Evolutionary conservation across 2,888 invertebrate species (phyloP).

Genomic region (Endotricha flammealis): DNA sequence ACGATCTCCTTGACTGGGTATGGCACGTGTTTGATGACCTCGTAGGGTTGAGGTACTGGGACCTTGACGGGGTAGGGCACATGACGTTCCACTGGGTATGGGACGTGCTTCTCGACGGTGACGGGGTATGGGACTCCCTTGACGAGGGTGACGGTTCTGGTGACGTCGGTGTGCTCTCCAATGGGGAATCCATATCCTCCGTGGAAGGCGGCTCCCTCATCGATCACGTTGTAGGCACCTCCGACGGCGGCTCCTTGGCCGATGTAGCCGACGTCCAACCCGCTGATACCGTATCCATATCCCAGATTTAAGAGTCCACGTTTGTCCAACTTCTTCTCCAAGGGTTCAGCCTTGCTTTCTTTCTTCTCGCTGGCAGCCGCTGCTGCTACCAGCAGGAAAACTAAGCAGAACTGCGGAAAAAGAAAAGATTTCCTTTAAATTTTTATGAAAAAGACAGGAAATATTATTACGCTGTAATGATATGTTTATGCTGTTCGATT

Average conservation of each 20-base stretch:
- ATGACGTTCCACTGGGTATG: slow-evolving; percentile 82
- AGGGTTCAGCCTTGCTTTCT: slow-evolving; percentile 75
- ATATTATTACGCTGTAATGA: too few relatives aligned
- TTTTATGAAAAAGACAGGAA: neutral
- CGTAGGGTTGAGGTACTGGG: slow-evolving; percentile 83
- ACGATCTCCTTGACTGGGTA: slow-evolving; percentile 87
- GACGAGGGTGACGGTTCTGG: slow-evolving; percentile 81
- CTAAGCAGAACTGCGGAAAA: slow-evolving; percentile 81
- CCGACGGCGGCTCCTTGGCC: slow-evolving; percentile 79
- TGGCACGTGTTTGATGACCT: slow-evolving; percentile 83
- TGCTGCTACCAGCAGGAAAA: slow-evolving; percentile 86
- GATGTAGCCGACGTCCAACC: slow-evolving; percentile 85
- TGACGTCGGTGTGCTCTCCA: slow-evolving; percentile 70
- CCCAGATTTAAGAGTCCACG: slow-evolving; percentile 88
- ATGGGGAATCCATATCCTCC: slow-evolving; percentile 47
- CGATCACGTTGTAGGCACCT: slow-evolving; percentile 69
- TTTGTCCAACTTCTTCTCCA: slow-evolving; percentile 89
- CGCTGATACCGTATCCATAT: slow-evolving; percentile 87
- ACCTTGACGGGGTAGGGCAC: slow-evolving; percentile 84
- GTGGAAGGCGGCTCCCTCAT: slow-evolving; percentile 38
- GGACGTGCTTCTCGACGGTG: slow-evolving; percentile 81
- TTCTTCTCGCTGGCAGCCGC: slow-evolving; percentile 84
- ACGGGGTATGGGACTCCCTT: slow-evolving; percentile 82
- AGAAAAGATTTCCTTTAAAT: slow-evolving; percentile 8
- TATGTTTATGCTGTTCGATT: too few relatives aligned